Conservation (phyloP, 2,797 vertebrate genomes). For the Vireo griseus region DNA sequence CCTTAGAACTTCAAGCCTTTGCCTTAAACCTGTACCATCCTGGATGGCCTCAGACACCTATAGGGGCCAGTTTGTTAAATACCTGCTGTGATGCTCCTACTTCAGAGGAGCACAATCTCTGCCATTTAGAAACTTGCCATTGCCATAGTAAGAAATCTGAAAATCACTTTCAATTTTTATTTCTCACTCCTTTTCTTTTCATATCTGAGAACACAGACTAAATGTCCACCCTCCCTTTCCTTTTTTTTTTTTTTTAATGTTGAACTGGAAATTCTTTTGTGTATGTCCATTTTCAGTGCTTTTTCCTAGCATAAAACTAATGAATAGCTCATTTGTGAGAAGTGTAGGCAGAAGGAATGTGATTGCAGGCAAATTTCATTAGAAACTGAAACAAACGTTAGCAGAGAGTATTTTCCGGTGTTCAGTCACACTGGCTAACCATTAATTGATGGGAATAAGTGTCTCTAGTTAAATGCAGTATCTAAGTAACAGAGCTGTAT, state of each 20-base stretch:
- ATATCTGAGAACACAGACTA: not conserved
- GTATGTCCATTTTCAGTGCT: not conserved
- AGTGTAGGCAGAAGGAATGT: not conserved
- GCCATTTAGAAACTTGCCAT: not conserved
- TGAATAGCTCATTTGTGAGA: conserved; percentile 8
- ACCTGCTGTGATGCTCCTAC: not conserved
- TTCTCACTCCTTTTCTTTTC: not conserved
- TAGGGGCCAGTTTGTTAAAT: not conserved
- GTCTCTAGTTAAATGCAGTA: not conserved
- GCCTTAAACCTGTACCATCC: not conserved
- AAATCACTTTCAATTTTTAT: not conserved
- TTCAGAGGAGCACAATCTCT: not conserved
- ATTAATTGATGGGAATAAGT: not conserved
- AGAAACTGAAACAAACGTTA: not conserved
- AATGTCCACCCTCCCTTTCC: not conserved
- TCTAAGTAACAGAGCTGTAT: not conserved
- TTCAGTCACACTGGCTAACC: not conserved
- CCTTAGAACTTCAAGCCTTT: not conserved
- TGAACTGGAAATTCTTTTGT: not conserved
- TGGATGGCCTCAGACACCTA: not conserved
- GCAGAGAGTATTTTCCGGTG: not conserved
- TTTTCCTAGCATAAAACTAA: conserved; percentile 1
- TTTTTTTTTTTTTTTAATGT: not conserved
- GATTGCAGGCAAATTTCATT: not conserved
- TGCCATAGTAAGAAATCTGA: not conserved